phyloP scores from a whole-genome alignment of 2,113 vertebrate species.

The Apodemus speciosus region DNA sequence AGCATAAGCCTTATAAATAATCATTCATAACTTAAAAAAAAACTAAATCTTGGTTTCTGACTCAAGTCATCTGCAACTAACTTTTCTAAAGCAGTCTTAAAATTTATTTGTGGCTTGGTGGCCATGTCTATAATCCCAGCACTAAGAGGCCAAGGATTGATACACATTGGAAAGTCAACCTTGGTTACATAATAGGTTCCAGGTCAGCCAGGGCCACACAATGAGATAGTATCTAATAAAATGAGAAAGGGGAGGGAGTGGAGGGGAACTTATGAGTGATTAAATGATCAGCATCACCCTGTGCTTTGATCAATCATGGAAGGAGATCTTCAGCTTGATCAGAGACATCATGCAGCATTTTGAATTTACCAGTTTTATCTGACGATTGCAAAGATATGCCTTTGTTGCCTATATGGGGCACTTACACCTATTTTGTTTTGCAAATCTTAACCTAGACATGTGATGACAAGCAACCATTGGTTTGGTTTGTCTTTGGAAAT shows the following conservation, averaged over 20 bases:
- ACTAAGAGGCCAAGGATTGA: not conserved
- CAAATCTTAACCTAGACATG: not conserved
- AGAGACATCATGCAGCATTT: not conserved
- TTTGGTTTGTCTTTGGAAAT: not conserved
- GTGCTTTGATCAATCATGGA: accelerated
- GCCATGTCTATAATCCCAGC: not conserved
- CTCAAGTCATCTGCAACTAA: not conserved
- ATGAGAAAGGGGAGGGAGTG: too few species aligned
- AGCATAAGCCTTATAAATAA: not conserved
- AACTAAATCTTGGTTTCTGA: not conserved
- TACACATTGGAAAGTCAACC: not conserved
- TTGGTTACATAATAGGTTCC: not conserved
- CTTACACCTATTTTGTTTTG: not conserved
- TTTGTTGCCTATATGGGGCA: too few species aligned
- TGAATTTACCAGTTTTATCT: not conserved
- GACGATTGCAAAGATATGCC: accelerated
- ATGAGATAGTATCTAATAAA: not conserved
- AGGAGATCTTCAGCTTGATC: not conserved
- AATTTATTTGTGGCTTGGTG: not conserved
- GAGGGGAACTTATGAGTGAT: too few species aligned
- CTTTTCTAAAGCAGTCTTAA: not conserved
- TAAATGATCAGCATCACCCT: not conserved
- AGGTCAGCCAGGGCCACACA: not conserved
- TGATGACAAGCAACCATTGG: not conserved
- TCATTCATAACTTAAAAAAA: not conserved